Evolutionary conservation across 2,113 vertebrate species (phyloP), one percentile per base, ranked within the genome.

Genomic region (Cricetomys ansorgei): DNA sequence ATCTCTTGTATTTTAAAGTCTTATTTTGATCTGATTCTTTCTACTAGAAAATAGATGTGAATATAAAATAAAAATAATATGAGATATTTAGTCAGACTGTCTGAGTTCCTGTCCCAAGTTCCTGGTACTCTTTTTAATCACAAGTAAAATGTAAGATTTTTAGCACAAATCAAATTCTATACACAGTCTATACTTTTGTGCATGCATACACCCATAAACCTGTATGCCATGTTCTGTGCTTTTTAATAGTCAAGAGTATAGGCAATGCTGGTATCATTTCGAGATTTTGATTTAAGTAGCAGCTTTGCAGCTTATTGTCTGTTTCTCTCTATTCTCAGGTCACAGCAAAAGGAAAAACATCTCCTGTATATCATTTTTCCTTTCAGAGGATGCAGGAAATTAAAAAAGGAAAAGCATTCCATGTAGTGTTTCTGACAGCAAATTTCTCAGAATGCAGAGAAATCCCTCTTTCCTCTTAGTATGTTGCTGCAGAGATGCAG

Each of bases 401-500:
- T 98, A 94, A 97, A 96, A 96, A 95, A 96, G 84, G 79, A 95
- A 93, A 94, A 87, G 88, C 85, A 19, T 87, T 95, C 88, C 85
- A 40, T 80, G 81, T 59, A 84, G 57, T 45, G 75, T 97, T 97
- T 97, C 76, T 97, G 92, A 96, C 92, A 97, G 92, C 57, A 96
- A 67, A 97, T 96, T 96, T 96, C 94, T 97, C 95, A 97, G 96
- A 73, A 84, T 75, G 81, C 72, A 96, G 94, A 96, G 94, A 95
- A 95, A 95, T 94, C 53, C 88, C 96, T 97, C 93, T 96, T 95
- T 93, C 84, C 84, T 75, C 90, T 96, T 95, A 95, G 91, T 88
- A 84, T 48, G 83, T 94, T 80, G 55, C 89, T 79, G n/a, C 57
- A 92, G 96, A 86, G 85, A 94, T 57, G 94, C 92, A 92, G 57